A percentile compares a stretch with the other conserved stretches of the same genome.
Evolutionary conservation across 2,888 invertebrate species (phyloP).

Genomic region (Drosophila neoperkinsi): DNA sequence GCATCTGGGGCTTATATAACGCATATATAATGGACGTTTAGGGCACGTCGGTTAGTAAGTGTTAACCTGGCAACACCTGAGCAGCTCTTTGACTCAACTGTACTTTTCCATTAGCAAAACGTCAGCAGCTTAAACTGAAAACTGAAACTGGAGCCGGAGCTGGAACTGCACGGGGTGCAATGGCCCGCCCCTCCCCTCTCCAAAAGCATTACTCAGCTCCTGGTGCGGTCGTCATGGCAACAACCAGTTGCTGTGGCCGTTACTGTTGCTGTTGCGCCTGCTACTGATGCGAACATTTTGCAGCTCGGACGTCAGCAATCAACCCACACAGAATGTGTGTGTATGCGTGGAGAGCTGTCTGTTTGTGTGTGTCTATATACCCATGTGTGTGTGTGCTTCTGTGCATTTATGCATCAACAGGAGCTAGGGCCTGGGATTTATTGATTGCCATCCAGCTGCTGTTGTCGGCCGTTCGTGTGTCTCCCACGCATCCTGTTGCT

Average conservation of each 20-base stretch:
- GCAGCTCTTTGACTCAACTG: slow-evolving; percentile 44
- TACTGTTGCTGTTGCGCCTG: not conserved
- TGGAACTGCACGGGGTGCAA: not conserved
- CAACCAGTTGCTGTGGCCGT: slow-evolving; percentile 65
- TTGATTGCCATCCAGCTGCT: slow-evolving; percentile 57
- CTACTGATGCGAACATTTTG: slow-evolving; percentile 42
- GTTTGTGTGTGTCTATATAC: not conserved
- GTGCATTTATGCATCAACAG: slow-evolving; percentile 76
- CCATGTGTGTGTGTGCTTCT: slow-evolving; percentile 4
- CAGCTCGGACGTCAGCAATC: slow-evolving; percentile 69
- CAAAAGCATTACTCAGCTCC: not conserved
- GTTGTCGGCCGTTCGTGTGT: slow-evolving; percentile 36
- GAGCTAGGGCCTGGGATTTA: slow-evolving; percentile 77
- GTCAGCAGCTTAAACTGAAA: slow-evolving; percentile 13
- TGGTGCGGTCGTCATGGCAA: slow-evolving; percentile 56
- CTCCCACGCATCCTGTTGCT: slow-evolving; percentile 55
- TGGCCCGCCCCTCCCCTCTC: not conserved
- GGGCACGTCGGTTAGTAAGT: slow-evolving; percentile 4
- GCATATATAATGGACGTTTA: slow-evolving; percentile 20
- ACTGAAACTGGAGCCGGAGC: slow-evolving; percentile 24
- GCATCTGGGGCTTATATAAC: not conserved
- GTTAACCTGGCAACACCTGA: slow-evolving; percentile 27
- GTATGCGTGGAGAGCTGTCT: not conserved
- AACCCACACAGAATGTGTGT: slow-evolving; percentile 35
- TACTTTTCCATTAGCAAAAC: slow-evolving; percentile 42